Base-by-base conservation (phyloP, 2,113 vertebrate genomes). In the Nothoprocta perdicaria region DNA sequence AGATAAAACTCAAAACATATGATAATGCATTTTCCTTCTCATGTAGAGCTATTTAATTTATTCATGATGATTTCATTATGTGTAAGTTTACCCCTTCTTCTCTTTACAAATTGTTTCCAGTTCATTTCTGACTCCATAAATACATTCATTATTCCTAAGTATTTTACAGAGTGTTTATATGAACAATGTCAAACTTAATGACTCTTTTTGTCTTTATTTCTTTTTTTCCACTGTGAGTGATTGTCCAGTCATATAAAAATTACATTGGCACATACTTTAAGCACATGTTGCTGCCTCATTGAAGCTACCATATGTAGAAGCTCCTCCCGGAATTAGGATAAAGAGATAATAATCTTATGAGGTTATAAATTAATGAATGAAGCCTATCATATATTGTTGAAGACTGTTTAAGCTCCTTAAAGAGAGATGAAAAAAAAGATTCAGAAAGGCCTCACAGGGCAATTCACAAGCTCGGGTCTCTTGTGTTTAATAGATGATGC, bases 1-100 rank as follows among this genome's bases (percentile, higher is more conserved):
- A 94, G 21, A 31, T 38, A 33, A 50, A 93, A 80, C 11, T 27
- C 58, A 90, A 86, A 94, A 73, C 21, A 88, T 27, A 93, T 52
- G 24, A 57, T 27, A 88, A 76, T 58, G 10, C 13, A 50, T 73
- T 86, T 95, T 92, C 11, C 7, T 61, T 80, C 74, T 18, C 33
- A 13, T 9, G 5, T 53, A 50, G 29, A 41, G 26, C 10, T 66
- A 66, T 74, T 40, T n/a, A 55, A 86, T 66, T 68, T 80, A 52
- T 14, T 74, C 61, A 48, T 67, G 60, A 55, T 9, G 11, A 65
- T 84, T 88, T 84, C 41, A 76, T 86, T 81, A 67, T 4, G 12
- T 41, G 11, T 8, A 18, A 73, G n/a, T 69, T 88, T 63, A 86
- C 86, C 14, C 21, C 19, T 63, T 55, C 41, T 78, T 81, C 43